Percentiles rank a stretch among this genome's conserved stretches.
These are phyloP conservation scores for Pluvianellus socialis DNA, from an alignment of 2,113 vertebrate genomes.

Conservation along the genomic window DNA sequence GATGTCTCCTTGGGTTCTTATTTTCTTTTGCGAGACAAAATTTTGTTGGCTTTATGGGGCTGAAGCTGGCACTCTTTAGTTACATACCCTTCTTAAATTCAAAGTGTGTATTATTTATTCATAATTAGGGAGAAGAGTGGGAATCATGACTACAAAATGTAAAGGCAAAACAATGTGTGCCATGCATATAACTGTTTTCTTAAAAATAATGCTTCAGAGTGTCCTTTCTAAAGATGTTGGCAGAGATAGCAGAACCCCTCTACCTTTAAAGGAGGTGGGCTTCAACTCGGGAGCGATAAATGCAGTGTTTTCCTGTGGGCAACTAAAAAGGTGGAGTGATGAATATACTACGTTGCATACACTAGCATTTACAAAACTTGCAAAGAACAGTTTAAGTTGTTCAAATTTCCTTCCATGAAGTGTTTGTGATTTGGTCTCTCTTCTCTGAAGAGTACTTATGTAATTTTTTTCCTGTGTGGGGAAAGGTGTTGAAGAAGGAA, in stretches of 20 bases:
- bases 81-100: background rate
- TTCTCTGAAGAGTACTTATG: background rate
- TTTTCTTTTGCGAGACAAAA: background rate
- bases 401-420: background rate
- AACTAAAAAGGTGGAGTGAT: background rate
- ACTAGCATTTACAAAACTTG: background rate
- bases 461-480: background rate
- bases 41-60: background rate
- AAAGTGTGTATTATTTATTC: background rate
- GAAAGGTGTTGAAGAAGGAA: background rate
- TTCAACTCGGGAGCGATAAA: background rate
- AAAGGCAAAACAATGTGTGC: fast-evolving
- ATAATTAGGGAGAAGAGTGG: background rate
- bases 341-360: background rate
- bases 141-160: background rate
- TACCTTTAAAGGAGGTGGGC: background rate
- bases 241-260: background rate
- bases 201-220: background rate
- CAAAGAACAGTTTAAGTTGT: background rate
- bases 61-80: background rate
- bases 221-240: background rate
- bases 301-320: background rate
- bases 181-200: background rate
- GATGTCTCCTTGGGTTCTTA: background rate
- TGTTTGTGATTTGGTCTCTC: background rate